Conservation (phyloP, 2,113 vertebrate species). For the Larimichthys crocea region DNA sequence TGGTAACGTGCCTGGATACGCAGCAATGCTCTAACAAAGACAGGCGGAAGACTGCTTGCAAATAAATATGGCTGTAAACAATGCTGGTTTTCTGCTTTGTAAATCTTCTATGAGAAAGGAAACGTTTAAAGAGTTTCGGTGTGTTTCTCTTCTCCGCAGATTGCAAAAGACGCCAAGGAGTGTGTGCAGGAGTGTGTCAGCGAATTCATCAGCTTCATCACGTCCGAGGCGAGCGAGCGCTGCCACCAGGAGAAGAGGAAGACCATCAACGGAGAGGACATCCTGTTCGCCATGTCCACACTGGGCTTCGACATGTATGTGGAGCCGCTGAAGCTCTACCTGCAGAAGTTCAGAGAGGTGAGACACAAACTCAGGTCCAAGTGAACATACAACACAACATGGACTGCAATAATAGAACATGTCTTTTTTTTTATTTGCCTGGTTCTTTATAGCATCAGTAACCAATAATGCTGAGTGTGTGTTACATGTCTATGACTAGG, state of each 20-base stretch:
- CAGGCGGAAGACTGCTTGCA: too few relatives aligned
- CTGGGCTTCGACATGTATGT: slow-evolving; percentile 99
- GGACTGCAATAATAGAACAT: neutral
- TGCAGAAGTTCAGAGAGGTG: slow-evolving; percentile 99
- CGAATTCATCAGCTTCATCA: slow-evolving; percentile 99
- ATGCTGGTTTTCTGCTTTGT: too few relatives aligned
- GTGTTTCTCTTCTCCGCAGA: slow-evolving; percentile 79
- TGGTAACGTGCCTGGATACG: too few relatives aligned
- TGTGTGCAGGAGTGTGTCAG: slow-evolving; percentile 99
- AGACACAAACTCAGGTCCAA: neutral
- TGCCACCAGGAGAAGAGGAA: slow-evolving; percentile 99
- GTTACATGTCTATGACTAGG: too few relatives aligned
- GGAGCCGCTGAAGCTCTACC: slow-evolving; percentile 96
- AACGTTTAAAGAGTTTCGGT: too few relatives aligned
- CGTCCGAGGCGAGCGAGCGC: slow-evolving; percentile 96
- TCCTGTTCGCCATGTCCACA: slow-evolving; percentile 99
- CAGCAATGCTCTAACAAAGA: too few relatives aligned
- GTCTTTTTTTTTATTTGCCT: neutral
- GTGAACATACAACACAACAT: neutral
- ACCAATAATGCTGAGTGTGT: too few relatives aligned
- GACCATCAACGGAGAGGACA: slow-evolving; percentile 99
- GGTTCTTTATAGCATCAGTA: too few relatives aligned
- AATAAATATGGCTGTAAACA: too few relatives aligned
- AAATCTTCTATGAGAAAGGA: too few relatives aligned
- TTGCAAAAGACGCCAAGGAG: slow-evolving; percentile 98